Percentiles rank a stretch among this genome's conserved stretches.
These are phyloP conservation scores for Chromis chromis DNA, from an alignment of 2,797 vertebrate genomes.

Conservation along the genomic window DNA sequence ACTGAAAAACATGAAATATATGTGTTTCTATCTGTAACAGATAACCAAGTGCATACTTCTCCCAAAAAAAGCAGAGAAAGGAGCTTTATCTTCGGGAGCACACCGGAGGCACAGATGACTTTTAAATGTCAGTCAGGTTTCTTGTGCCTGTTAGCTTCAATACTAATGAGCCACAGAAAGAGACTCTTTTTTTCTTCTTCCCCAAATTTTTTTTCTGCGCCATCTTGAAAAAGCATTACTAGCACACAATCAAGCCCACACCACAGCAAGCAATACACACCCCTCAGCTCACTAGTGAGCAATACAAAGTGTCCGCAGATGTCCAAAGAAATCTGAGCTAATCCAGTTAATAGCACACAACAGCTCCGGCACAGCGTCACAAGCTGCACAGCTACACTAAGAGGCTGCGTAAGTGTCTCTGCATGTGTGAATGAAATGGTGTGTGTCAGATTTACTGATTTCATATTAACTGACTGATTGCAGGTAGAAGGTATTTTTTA, in stretches of 20 bases:
- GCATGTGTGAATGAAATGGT: background rate
- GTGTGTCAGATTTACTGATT: background rate
- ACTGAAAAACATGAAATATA: conserved; percentile 74
- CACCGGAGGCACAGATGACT: background rate
- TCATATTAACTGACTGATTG: no score
- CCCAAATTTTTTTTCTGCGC: background rate
- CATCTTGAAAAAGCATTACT: background rate
- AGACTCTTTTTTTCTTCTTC: background rate
- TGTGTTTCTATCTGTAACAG: background rate
- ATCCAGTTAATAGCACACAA: conserved; percentile 49
- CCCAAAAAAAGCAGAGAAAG: background rate
- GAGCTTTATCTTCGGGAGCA: conserved; percentile 4
- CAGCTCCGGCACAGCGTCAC: conserved; percentile 34
- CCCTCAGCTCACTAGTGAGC: background rate
- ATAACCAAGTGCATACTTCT: background rate
- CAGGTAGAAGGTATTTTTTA: no score
- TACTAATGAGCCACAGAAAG: background rate
- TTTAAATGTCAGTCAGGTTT: background rate
- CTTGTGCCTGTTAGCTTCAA: background rate
- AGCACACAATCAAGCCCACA: conserved; percentile 3
- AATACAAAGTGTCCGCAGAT: conserved; percentile 30
- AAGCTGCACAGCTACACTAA: conserved; percentile 23
- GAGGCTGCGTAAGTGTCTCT: background rate
- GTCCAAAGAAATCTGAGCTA: conserved; percentile 40
- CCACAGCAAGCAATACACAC: conserved; percentile 4